Conservation (phyloP, 2,888 invertebrate species). For the Rhamnusium bicolor region DNA sequence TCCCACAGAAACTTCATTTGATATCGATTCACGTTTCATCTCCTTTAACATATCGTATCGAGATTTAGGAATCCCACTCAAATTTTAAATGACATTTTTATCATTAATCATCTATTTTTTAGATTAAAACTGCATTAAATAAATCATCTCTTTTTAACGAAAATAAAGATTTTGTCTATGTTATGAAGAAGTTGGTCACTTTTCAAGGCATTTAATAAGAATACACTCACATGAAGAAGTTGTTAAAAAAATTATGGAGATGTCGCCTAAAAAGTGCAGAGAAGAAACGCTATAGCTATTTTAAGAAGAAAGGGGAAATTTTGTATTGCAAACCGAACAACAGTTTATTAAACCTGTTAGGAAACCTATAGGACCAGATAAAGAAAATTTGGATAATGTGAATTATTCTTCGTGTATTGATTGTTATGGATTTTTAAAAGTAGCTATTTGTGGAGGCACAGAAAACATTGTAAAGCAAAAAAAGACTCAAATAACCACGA, state of each 20-base stretch:
- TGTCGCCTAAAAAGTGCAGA: conserved; percentile 13
- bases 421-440: conserved; percentile 6
- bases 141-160: too few relatives aligned
- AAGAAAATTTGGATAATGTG: background rate
- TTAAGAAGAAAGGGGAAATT: conserved; percentile 35
- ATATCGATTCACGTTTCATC: too few relatives aligned
- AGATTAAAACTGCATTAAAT: too few relatives aligned
- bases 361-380: background rate
- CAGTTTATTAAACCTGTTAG: conserved; percentile 7
- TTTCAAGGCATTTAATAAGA: conserved; percentile 35
- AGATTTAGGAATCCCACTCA: too few relatives aligned
- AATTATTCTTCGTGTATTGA: conserved; percentile 1
- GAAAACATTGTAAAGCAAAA: background rate
- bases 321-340: conserved; percentile 24
- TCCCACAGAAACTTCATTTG: too few relatives aligned
- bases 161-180: conserved; percentile 29
- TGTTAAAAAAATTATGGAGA: conserved; percentile 28
- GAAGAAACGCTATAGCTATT: conserved; percentile 8
- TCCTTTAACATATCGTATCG: too few relatives aligned
- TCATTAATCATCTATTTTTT: too few relatives aligned
- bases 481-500: background rate
- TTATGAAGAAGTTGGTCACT: conserved; percentile 37
- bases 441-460: background rate
- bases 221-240: conserved; percentile 27
- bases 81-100: too few relatives aligned